phyloP scores from a whole-genome alignment of 2,797 vertebrate genomes.

The Oreonectes daqikongensis region DNA sequence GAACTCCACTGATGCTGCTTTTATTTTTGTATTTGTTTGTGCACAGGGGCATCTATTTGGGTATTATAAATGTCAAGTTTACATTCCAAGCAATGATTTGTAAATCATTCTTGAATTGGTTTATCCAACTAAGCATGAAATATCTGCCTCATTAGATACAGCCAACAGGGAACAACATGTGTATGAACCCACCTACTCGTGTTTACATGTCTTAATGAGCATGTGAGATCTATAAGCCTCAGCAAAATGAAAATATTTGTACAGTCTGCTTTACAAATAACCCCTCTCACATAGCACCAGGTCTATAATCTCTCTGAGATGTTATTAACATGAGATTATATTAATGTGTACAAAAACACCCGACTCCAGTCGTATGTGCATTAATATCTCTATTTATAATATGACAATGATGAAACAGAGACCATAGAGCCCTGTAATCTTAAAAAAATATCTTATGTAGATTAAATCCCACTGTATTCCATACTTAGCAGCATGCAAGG shows the following conservation, averaged over 20 bases:
- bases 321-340: constrained; percentile 31
- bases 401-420: constrained; percentile 1
- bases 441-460: background rate
- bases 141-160: constrained; percentile 18
- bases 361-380: background rate
- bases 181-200: background rate
- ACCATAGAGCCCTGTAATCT: background rate
- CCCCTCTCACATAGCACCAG: constrained; percentile 57
- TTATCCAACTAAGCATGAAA: constrained; percentile 34
- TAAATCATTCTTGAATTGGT: constrained; percentile 11
- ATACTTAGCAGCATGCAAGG: constrained; percentile 21
- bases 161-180: background rate
- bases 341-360: constrained; percentile 63
- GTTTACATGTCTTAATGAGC: background rate
- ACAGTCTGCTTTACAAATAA: constrained; percentile 52
- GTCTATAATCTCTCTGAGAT: constrained; percentile 41
- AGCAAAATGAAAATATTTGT: constrained; percentile 50
- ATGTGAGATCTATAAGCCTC: constrained; percentile 19
- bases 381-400: background rate
- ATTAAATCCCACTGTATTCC: background rate
- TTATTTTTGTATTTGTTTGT: too few relatives aligned
- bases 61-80: constrained; percentile 26
- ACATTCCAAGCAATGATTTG: constrained; percentile 24
- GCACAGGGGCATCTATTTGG: background rate
- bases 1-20: too few relatives aligned